phyloP scores from a whole-genome alignment of 2,113 vertebrate genomes.

The Carlito syrichta region DNA sequence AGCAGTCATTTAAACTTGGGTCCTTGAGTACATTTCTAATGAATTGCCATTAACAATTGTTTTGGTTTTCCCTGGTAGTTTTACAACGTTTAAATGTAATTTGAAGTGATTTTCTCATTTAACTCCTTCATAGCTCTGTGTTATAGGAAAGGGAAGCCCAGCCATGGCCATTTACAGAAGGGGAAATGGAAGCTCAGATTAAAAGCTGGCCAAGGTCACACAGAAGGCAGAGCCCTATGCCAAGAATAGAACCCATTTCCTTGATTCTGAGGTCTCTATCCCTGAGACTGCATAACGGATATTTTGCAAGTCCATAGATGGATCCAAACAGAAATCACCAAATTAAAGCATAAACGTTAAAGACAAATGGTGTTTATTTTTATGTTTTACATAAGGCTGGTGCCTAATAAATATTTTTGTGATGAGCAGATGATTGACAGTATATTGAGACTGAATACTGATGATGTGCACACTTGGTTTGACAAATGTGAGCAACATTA shows the following conservation, averaged over 20 bases:
- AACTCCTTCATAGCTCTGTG: not conserved
- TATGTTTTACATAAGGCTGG: not conserved
- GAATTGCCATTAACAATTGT: constrained; percentile 76
- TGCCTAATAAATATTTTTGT: not conserved
- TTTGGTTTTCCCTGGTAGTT: constrained; percentile 76
- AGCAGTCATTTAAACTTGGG: constrained; percentile 73
- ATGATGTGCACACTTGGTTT: not conserved
- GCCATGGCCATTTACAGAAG: constrained; percentile 42
- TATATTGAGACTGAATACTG: not conserved
- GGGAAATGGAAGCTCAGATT: constrained; percentile 49
- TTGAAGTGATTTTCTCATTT: constrained; percentile 3
- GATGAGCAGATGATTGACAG: not conserved
- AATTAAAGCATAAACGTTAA: not conserved
- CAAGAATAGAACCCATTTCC: constrained; percentile 59
- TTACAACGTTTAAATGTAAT: constrained; percentile 36
- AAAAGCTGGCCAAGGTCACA: constrained; percentile 27
- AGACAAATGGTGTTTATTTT: not conserved
- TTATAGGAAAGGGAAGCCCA: constrained; percentile 16
- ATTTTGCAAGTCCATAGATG: fast-evolving
- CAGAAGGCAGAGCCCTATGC: constrained; percentile 47
- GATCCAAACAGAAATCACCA: not conserved
- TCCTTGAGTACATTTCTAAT: constrained; percentile 79
- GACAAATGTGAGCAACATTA: not conserved
- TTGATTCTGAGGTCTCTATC: constrained; percentile 10
- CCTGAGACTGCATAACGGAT: not conserved